Percentiles rank a stretch among this genome's conserved stretches.
Evolutionary conservation across 2,113 vertebrate species (phyloP).

Genomic region (Campylomormyrus tamandua): DNA sequence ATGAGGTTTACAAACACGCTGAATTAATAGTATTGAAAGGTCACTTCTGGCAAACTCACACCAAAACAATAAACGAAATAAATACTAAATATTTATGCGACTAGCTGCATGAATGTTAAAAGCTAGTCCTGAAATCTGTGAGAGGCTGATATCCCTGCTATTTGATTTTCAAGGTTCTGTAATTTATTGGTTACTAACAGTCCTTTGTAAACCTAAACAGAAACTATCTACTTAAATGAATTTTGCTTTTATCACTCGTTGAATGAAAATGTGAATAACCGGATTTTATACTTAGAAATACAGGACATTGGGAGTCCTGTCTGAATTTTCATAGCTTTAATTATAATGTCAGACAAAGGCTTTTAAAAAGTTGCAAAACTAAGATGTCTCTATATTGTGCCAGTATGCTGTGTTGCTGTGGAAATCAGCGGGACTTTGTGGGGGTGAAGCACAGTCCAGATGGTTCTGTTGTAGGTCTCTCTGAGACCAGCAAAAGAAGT

Average conservation of each 20-base stretch:
- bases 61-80: not conserved
- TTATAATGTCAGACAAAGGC: not conserved
- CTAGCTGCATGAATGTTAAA: not conserved
- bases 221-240: not conserved
- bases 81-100: not conserved
- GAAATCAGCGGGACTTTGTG: not conserved
- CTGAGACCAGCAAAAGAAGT: not conserved
- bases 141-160: not conserved
- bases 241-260: not conserved
- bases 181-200: not conserved
- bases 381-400: not conserved
- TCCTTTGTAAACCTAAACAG: not conserved
- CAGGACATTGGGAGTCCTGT: not conserved
- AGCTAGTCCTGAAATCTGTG: not conserved
- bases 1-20: not conserved
- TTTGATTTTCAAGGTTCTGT: not conserved
- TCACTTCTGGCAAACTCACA: not conserved
- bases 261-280: not conserved
- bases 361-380: not conserved
- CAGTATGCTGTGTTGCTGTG: not conserved
- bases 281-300: not conserved
- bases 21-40: not conserved
- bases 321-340: not conserved
- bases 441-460: not conserved
- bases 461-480: not conserved